Evolutionary conservation across 2,113 vertebrate genomes (phyloP).

Genomic region (Ifrita kowaldi): DNA sequence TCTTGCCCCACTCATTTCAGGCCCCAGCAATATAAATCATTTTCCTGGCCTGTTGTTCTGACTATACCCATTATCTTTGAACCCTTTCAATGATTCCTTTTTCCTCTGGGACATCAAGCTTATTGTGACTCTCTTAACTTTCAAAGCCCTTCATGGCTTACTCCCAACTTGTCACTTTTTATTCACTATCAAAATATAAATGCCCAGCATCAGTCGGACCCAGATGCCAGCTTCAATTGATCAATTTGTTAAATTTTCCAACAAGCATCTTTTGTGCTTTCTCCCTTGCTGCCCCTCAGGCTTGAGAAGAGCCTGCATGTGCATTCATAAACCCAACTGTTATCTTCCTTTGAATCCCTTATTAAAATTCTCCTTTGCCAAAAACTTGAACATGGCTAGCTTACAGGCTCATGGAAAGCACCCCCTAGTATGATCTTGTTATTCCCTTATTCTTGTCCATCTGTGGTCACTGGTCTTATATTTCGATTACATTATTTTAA

Average conservation of each 20-base stretch:
- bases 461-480: not conserved
- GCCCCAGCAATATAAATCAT: conserved; percentile 47
- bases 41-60: conserved; percentile 41
- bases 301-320: conserved; percentile 46
- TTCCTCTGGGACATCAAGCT: conserved; percentile 54
- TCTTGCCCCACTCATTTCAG: conserved; percentile 23
- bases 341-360: conserved; percentile 51
- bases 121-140: conserved; percentile 58
- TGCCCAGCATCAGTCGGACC: conserved; percentile 47
- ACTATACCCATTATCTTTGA: conserved; percentile 41
- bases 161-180: conserved; percentile 62
- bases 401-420: not conserved
- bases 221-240: conserved; percentile 64
- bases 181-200: conserved; percentile 65
- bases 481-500: not conserved
- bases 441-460: not conserved
- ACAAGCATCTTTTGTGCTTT: conserved; percentile 68
- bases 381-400: conserved; percentile 21
- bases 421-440: not conserved
- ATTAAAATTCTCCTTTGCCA: conserved; percentile 55
- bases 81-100: conserved; percentile 49
- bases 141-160: conserved; percentile 58
- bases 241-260: conserved; percentile 65
- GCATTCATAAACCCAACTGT: conserved; percentile 61
- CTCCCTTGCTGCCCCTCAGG: conserved; percentile 54